phyloP scores from a whole-genome alignment of 2,113 vertebrate genomes.

The Lota lota region DNA sequence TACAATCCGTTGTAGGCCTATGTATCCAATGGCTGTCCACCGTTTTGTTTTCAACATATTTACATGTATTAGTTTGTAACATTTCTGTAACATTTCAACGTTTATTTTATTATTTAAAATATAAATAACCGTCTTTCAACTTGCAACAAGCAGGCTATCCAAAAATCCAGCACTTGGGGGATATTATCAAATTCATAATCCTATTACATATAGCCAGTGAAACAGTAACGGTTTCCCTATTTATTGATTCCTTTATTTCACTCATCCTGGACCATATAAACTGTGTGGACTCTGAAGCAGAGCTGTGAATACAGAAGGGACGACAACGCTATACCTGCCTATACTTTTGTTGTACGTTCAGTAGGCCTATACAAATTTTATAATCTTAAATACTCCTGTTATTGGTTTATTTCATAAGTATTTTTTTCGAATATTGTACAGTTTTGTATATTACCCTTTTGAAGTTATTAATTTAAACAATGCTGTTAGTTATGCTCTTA shows the following conservation, averaged over 20 bases:
- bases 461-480: slow-evolving; percentile 98
- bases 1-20: slow-evolving; percentile 44
- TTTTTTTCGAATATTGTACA: slow-evolving; percentile 96
- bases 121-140: slow-evolving; percentile 47
- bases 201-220: slow-evolving; percentile 53
- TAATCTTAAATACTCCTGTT: slow-evolving; percentile 78
- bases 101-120: slow-evolving; percentile 32
- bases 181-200: slow-evolving; percentile 32
- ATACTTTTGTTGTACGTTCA: slow-evolving; percentile 77
- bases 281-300: slow-evolving; percentile 73
- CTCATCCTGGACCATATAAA: slow-evolving; percentile 74
- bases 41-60: slow-evolving; percentile 48
- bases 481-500: slow-evolving; percentile 96
- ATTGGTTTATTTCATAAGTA: slow-evolving; percentile 79
- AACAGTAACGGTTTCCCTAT: slow-evolving; percentile 50
- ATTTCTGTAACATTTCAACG: slow-evolving; percentile 38
- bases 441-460: slow-evolving; percentile 98
- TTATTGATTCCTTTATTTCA: slow-evolving; percentile 57
- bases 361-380: slow-evolving; percentile 71
- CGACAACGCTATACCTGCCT: slow-evolving; percentile 71
- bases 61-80: slow-evolving; percentile 57
- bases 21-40: slow-evolving; percentile 24
- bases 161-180: slow-evolving; percentile 64
- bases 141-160: slow-evolving; percentile 27
- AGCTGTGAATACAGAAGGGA: slow-evolving; percentile 55